Base-by-base conservation (phyloP, 2,888 invertebrate species). In the Alloplasta piceator region DNA sequence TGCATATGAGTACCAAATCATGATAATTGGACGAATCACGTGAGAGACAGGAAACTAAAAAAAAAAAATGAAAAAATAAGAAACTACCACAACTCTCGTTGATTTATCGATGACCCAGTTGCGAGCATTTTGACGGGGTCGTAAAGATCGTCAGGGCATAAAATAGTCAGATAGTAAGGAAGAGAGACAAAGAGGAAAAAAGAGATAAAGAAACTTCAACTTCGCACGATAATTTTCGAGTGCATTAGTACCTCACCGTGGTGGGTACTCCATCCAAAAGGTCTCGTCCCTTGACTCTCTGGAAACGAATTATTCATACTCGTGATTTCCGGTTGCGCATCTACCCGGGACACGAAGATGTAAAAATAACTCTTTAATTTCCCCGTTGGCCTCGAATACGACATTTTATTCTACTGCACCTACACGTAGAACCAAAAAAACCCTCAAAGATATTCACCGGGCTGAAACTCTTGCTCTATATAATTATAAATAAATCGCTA, bases 51-150 rank as follows among this genome's bases (percentile, higher is more conserved):
- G 16, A 52, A 10, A 12, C 10, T 26, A 6, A 12, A 56, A 67
- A 67, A 41, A 36, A 39, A 14, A 66, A 63, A 38, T 1, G 39
- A 64, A 67, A 67, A 67, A 64, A 73, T 26, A 39, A 46, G 46
- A 41, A 41, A n/a, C 9, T n/a, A 38, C 38, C 38, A 38, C 26
- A 48, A 39, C 61, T 72, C 61, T 16, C 9, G 55, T 64, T 73
- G 73, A 81, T 74, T 81, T 81, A 77, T 60, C 63, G n/a, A 6
- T 73, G 77, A 77, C 80, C 80, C 60, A 81, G 52, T 74, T 81
- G 26, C 39, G 26, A 43, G 60, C 14, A 26, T 43, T 55, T 16
- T 73, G 43, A 73, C 72, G 66, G 7, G 26, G 58, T 74, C 74
- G 55, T 72, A 64, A 64, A 68, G 68, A 77, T 46, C 68, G 55